Conservation (phyloP, 1,140 invertebrate genomes). For the Thaumatotibia leucotreta region DNA sequence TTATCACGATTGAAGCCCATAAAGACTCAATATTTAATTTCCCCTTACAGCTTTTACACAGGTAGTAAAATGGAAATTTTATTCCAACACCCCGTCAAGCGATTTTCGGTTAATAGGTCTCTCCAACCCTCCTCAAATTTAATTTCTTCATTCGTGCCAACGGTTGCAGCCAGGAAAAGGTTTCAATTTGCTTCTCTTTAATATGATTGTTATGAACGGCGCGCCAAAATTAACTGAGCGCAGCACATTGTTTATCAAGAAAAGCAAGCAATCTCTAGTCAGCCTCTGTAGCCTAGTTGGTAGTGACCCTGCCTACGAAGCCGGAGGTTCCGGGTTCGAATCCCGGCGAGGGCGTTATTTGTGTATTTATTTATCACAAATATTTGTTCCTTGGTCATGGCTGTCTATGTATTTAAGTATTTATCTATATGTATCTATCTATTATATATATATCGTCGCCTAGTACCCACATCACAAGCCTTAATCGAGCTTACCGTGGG, state of each 20-base stretch:
- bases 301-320: no score
- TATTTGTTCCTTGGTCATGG: no score
- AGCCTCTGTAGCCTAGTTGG: no score
- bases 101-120: slow-evolving; percentile 11
- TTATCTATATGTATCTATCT: no score
- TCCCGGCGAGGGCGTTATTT: no score
- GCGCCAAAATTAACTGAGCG: not conserved
- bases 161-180: not conserved
- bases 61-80: slow-evolving; percentile 9
- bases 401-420: no score
- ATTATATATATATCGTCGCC: no score
- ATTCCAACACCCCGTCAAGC: not conserved
- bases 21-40: not conserved
- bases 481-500: no score
- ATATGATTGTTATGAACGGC: not conserved
- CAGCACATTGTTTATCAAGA: not conserved
- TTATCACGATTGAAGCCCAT: not conserved
- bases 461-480: no score
- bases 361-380: no score
- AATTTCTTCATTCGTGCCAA: not conserved
- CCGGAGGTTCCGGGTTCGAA: no score
- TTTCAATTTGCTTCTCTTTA: not conserved
- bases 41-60: not conserved
- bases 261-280: no score
- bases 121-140: not conserved